A percentile compares a stretch with the other conserved stretches of the same genome.
Conservation (phyloP, 2,113 vertebrate genomes). For the Tauraco erythrolophus region DNA sequence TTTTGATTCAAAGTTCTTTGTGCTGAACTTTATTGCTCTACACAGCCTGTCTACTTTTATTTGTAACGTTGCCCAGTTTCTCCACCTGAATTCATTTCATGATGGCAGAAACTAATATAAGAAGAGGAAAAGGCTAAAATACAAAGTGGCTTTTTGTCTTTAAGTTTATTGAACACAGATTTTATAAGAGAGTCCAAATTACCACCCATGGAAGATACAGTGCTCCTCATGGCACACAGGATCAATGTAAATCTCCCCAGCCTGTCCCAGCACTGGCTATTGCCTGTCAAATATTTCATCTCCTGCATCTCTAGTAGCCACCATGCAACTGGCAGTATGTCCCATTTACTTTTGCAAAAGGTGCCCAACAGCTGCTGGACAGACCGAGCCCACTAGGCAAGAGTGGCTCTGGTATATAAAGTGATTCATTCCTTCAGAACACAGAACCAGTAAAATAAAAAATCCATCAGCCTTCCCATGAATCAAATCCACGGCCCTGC, state of each 20-base stretch:
- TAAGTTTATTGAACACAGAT: background rate
- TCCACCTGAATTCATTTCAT: background rate
- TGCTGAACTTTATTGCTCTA: background rate
- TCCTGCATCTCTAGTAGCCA: background rate
- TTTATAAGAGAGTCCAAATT: background rate
- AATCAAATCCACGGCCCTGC: background rate
- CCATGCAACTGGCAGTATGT: accelerated
- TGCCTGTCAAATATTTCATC: background rate
- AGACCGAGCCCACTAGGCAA: background rate
- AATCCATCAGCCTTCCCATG: background rate
- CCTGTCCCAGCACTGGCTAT: background rate
- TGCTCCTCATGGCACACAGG: background rate
- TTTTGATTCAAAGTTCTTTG: background rate
- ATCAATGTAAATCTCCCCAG: background rate
- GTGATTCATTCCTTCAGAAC: background rate
- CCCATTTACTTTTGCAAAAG: background rate
- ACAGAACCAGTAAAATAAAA: background rate
- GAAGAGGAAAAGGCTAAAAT: background rate
- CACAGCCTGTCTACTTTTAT: background rate
- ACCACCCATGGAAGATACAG: background rate
- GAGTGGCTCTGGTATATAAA: background rate
- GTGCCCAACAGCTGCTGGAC: background rate
- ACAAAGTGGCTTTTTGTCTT: background rate
- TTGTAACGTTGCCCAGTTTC: background rate
- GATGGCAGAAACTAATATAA: background rate